A percentile compares a stretch with the other conserved stretches of the same genome.
Evolutionary conservation across 2,797 vertebrate genomes (phyloP).

Genomic region (Hippopotamyrus pictus): DNA sequence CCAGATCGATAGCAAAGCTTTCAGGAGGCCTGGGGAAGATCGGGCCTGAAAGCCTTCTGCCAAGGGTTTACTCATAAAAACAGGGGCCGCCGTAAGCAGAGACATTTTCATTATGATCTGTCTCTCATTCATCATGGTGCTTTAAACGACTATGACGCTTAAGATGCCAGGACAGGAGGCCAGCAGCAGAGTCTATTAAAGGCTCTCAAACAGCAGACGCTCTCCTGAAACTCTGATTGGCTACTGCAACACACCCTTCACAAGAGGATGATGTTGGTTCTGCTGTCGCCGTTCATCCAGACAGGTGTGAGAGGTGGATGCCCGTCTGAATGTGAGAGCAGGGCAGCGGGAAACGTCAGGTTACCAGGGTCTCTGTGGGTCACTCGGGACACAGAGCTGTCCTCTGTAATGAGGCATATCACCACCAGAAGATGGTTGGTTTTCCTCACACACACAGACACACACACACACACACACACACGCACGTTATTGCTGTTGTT

Average conservation of each 20-base stretch:
- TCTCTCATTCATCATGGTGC: constrained; percentile 5
- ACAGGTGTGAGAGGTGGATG: neutral
- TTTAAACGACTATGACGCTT: neutral
- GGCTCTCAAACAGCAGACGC: neutral
- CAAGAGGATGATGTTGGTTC: neutral
- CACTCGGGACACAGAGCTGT: neutral
- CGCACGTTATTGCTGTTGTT: neutral
- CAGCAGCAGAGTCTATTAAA: constrained; percentile 15
- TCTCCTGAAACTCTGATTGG: neutral
- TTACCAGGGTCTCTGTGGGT: neutral
- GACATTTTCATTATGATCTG: constrained; percentile 24
- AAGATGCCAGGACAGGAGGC: neutral
- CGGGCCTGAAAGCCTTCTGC: constrained; percentile 19
- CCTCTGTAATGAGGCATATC: neutral
- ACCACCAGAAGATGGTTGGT: neutral
- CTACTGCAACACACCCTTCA: neutral
- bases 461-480: neutral
- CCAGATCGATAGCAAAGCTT: constrained; percentile 35
- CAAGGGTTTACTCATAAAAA: constrained; percentile 30
- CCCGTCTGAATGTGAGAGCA: neutral
- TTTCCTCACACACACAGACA: neutral
- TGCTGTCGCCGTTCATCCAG: neutral
- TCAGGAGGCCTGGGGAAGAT: constrained; percentile 29
- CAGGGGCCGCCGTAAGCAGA: constrained; percentile 26
- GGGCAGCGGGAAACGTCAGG: neutral